Conservation (phyloP, 2,797 vertebrate genomes). For the Syngnathus acus region DNA sequence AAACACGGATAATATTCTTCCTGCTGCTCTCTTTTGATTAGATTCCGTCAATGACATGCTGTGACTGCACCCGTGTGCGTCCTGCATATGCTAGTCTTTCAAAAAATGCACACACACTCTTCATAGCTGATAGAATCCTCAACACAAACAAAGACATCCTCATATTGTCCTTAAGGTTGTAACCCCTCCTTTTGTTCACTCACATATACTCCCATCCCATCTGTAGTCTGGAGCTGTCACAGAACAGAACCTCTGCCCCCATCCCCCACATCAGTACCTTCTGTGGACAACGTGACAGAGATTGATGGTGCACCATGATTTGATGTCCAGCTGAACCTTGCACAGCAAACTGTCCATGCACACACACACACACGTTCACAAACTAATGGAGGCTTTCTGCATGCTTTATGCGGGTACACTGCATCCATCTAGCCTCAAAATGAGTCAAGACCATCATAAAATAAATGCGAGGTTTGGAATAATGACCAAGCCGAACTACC, state of each 20-base stretch:
- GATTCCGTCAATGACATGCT: conserved; percentile 32
- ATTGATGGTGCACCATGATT: conserved; percentile 65
- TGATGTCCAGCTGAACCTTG: conserved; percentile 42
- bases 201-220: conserved; percentile 18
- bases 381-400: too few relatives aligned
- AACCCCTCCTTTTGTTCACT: conserved; percentile 27
- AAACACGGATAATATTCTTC: conserved; percentile 16
- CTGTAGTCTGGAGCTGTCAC: conserved; percentile 3
- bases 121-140: conserved; percentile 6
- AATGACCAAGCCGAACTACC: background rate
- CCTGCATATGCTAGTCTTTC: background rate
- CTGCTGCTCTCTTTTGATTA: conserved; percentile 4
- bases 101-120: conserved; percentile 7
- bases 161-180: conserved; percentile 13
- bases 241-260: background rate
- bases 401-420: background rate
- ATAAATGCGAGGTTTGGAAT: background rate
- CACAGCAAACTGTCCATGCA: conserved; percentile 10
- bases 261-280: conserved; percentile 5
- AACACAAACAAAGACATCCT: conserved; percentile 8
- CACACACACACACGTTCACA: background rate
- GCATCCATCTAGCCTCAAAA: background rate
- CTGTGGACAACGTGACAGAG: conserved; percentile 51
- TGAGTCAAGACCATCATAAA: background rate
- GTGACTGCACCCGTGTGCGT: conserved; percentile 8